phyloP scores from a whole-genome alignment of 2,888 invertebrate species.

The Mimumesa dahlbomi region DNA sequence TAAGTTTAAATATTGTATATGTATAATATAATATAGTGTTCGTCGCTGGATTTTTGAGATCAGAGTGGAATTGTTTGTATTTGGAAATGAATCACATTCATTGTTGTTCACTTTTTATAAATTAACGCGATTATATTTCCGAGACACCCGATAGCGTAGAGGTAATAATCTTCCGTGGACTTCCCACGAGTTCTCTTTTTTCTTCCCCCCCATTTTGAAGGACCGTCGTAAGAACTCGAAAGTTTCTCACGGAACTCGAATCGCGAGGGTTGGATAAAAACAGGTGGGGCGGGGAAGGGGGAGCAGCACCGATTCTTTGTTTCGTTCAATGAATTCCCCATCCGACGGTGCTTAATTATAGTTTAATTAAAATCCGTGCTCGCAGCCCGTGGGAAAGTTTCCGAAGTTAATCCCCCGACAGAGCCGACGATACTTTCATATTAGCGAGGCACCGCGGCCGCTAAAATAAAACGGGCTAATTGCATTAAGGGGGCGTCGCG shows the following conservation, averaged over 20 bases:
- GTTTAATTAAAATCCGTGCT: slow-evolving; percentile 75
- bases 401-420: slow-evolving; percentile 74
- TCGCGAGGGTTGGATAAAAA: background rate
- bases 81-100: no score
- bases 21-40: no score
- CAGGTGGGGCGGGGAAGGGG: background rate
- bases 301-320: slow-evolving; percentile 44
- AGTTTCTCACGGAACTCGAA: background rate
- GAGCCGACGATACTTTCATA: slow-evolving; percentile 73
- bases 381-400: slow-evolving; percentile 70
- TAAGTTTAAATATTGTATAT: no score
- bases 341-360: slow-evolving; percentile 68
- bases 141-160: no score
- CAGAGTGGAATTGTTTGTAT: no score
- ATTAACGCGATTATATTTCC: no score
- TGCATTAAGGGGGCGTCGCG: slow-evolving; percentile 62
- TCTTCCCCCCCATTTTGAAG: no score
- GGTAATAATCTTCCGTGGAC: background rate
- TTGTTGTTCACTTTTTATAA: no score
- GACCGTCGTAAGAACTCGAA: background rate
- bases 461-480: slow-evolving; percentile 73
- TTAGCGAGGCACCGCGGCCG: slow-evolving; percentile 67
- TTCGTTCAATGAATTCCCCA: slow-evolving; percentile 68
- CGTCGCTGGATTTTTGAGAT: no score
- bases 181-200: background rate